Conservation (phyloP, 2,888 invertebrate genomes). For the Tromatobia lineatoria region DNA sequence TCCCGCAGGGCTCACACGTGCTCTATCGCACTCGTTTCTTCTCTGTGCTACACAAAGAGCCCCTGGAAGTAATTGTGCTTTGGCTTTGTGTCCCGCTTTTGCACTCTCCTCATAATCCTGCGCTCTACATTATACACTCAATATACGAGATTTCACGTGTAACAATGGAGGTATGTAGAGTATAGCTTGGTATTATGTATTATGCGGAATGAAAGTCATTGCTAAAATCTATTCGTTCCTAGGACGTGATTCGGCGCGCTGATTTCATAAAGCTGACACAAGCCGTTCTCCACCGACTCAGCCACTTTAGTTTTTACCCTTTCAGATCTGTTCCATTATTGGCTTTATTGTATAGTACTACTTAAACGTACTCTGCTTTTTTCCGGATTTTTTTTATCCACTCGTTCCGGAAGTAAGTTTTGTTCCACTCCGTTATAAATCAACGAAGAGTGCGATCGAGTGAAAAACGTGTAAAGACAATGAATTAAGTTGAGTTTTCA, state of each 20-base stretch:
- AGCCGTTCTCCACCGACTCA: no score
- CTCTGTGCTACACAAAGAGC: constrained; percentile 55
- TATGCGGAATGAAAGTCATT: constrained; percentile 10
- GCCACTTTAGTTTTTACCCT: no score
- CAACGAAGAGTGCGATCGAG: no score
- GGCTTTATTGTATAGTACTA: no score
- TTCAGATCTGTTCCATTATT: no score
- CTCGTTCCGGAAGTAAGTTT: no score
- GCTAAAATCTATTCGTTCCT: constrained; percentile 4
- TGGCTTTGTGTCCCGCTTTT: constrained; percentile 60
- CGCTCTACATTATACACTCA: constrained; percentile 58
- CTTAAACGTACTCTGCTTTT: no score
- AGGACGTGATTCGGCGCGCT: background rate
- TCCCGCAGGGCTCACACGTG: constrained; percentile 37
- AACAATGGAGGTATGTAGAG: constrained; percentile 43
- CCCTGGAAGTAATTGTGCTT: constrained; percentile 65
- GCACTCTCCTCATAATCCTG: constrained; percentile 53
- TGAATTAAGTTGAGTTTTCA: no score
- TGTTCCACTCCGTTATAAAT: no score
- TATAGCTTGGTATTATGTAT: constrained; percentile 10
- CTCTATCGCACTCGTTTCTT: constrained; percentile 14
- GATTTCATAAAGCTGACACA: background rate
- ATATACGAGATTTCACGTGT: constrained; percentile 55
- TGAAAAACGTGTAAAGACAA: no score
- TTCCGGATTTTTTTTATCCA: no score